Evolutionary conservation across 2,797 vertebrate species (phyloP), one percentile per base, ranked within the genome.

Genomic region (Erethizon dorsatum): DNA sequence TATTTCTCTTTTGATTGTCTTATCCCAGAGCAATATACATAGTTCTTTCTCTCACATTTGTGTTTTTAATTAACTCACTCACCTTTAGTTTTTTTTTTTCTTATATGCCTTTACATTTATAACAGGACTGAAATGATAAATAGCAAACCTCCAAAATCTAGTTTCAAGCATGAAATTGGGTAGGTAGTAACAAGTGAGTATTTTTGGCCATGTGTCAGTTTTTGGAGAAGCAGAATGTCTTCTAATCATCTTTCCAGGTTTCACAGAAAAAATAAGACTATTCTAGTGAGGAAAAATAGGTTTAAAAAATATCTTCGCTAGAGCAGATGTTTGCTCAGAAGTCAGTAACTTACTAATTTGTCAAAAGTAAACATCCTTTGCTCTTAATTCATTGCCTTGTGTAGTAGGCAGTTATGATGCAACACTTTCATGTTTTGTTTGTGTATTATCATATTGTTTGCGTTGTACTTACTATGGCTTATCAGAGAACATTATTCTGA

Each of bases 21-120:
- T 71, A 63, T 26, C 65, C 5, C 9, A 11, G 47, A 67, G 65
- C 45, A 57, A 6, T 52, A 13, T 6, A 5, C 7, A 11, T 50
- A 18, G 2, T 57, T 57, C n/a, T 73, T 88, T 93, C 57, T 6
- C 56, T 59, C 20, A 83, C 52, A 28, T 77, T 87, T 91, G 15
- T 61, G 90, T 71, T 90, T 94, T 91, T 73, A 67, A 82, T 83
- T 77, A 89, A 65, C 5, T 88, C 6, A 24, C 6, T 96, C 47
- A 45, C 61, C 33, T 88, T 56, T 54, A 57, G 47, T 83, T 41
- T 47, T 52, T 97, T 79, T n/a, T 45, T 47, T 97, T 57, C 20
- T 63, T 52, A n/a, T n/a, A 57, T 24, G 33, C 26, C 12, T 96
- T 94, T 82, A 37, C 61, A 84, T 89, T 85, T 85, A 85, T 59